A percentile compares a stretch with the other conserved stretches of the same genome.
Evolutionary conservation across 2,797 vertebrate genomes (phyloP).

Genomic region (Carduelis carduelis): DNA sequence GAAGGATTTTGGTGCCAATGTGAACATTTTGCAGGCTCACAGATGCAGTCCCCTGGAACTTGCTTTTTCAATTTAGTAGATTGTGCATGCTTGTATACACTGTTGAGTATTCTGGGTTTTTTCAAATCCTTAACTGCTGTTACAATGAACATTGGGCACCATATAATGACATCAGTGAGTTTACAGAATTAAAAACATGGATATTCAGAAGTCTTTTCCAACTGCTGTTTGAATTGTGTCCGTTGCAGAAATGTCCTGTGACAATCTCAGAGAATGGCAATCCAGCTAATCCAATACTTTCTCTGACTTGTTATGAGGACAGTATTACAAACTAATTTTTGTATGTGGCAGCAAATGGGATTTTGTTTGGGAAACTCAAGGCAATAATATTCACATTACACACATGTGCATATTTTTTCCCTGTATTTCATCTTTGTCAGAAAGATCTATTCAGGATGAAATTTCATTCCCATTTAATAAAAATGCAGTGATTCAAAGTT

Average conservation of each 20-base stretch:
- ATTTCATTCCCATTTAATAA: not conserved
- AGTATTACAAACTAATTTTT: not conserved
- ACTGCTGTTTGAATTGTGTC: not conserved
- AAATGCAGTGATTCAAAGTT: not conserved
- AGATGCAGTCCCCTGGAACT: not conserved
- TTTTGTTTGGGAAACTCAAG: conserved; percentile 7
- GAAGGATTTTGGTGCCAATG: not conserved
- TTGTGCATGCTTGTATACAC: not conserved
- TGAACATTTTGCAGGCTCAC: not conserved
- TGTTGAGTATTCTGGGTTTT: not conserved
- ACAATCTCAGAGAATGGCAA: not conserved
- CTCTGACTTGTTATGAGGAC: not conserved
- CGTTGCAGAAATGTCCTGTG: not conserved
- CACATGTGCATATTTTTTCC: not conserved
- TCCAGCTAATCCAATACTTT: not conserved
- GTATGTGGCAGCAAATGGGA: not conserved
- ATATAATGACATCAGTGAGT: not conserved
- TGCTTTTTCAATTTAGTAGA: not conserved
- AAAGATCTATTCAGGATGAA: not conserved
- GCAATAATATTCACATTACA: not conserved
- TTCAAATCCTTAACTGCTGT: not conserved
- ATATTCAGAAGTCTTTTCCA: not conserved
- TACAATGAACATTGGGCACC: not conserved
- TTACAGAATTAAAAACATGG: not conserved
- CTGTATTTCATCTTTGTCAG: not conserved